Percentiles rank a stretch among this genome's conserved stretches.
Evolutionary conservation across 1,140 invertebrate species (phyloP).

Genomic region (Drosophila virilis): DNA sequence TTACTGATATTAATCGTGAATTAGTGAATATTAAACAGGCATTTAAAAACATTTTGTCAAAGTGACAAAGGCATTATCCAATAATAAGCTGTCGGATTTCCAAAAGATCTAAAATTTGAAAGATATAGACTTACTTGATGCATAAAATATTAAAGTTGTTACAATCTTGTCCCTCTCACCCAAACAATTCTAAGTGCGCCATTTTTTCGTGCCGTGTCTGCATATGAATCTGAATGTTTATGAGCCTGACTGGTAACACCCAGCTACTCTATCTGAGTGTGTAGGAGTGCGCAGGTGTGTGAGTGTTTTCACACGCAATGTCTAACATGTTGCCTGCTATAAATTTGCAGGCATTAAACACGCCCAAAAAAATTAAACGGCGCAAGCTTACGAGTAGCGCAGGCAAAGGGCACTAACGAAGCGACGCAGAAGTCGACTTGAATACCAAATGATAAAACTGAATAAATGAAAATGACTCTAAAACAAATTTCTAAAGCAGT

Average conservation of each 20-base stretch:
- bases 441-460: conserved; percentile 43
- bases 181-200: too few species aligned
- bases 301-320: conserved; percentile 40
- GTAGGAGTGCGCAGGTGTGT: conserved; percentile 11
- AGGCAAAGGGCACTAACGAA: conserved; percentile 8
- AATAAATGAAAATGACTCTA: conserved; percentile 76
- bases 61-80: too few species aligned
- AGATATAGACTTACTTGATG: too few species aligned
- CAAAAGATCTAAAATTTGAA: too few species aligned
- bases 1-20: too few species aligned
- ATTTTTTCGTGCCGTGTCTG: conserved; percentile 30
- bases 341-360: conserved; percentile 64
- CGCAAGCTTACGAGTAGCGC: conserved; percentile 33
- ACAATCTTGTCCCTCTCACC: too few species aligned
- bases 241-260: conserved; percentile 4
- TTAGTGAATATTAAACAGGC: too few species aligned
- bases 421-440: conserved; percentile 26
- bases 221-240: conserved; percentile 47
- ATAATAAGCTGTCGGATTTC: too few species aligned
- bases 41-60: too few species aligned
- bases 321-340: conserved; percentile 55
- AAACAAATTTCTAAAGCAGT: conserved; percentile 81
- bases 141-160: too few species aligned
- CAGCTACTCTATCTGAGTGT: neutral
- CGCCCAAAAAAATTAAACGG: conserved; percentile 63